Evolutionary conservation across 2,797 vertebrate species (phyloP).

Genomic region (Carapus acus): DNA sequence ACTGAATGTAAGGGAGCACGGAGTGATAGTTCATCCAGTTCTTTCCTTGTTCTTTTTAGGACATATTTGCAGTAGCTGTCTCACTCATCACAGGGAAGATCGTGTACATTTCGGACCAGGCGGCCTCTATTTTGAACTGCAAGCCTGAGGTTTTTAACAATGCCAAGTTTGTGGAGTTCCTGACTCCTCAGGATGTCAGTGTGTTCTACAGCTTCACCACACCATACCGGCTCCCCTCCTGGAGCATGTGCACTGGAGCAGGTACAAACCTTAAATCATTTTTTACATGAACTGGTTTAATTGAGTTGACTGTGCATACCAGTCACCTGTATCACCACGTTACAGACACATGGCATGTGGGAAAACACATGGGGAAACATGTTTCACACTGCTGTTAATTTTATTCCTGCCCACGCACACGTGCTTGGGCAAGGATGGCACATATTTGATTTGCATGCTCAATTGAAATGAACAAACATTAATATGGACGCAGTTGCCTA

Average conservation of each 20-base stretch:
- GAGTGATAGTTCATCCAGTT: background rate
- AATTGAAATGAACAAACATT: constrained; percentile 15
- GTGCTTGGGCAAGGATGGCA: constrained; percentile 32
- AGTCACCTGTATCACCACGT: background rate
- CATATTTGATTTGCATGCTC: constrained; percentile 41
- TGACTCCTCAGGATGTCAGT: constrained; percentile 89
- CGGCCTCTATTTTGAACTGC: constrained; percentile 82
- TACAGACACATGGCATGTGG: constrained; percentile 15
- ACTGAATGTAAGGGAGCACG: too few species aligned
- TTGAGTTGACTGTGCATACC: too few species aligned
- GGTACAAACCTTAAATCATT: constrained; percentile 77
- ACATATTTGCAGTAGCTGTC: constrained; percentile 90
- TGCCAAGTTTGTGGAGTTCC: constrained; percentile 91
- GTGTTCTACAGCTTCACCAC: constrained; percentile 93
- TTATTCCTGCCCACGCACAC: constrained; percentile 16
- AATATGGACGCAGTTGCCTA: constrained; percentile 10
- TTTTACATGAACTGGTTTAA: too few species aligned
- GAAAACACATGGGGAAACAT: background rate
- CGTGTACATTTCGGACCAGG: constrained; percentile 92
- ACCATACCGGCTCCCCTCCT: constrained; percentile 84
- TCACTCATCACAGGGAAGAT: constrained; percentile 89
- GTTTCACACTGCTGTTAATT: constrained; percentile 15
- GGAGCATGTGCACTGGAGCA: constrained; percentile 83
- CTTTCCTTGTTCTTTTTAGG: constrained; percentile 64
- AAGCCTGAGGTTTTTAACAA: constrained; percentile 81